Conservation (phyloP, 2,888 invertebrate species). For the Latheticus oryzae region DNA sequence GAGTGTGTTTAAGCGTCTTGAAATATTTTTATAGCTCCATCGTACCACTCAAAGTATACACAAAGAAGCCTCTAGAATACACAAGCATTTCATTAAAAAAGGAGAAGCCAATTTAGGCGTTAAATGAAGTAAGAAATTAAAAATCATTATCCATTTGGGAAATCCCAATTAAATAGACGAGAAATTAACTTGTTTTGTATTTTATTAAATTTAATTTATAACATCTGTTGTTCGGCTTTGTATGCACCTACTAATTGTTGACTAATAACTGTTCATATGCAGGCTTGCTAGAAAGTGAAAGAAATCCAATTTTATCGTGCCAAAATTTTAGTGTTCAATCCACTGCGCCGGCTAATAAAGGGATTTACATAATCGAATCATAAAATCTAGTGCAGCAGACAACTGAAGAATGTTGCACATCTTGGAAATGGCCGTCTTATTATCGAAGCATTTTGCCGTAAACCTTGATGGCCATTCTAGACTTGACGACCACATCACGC, state of each 20-base stretch:
- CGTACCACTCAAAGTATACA: not conserved
- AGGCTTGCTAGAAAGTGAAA: conserved; percentile 7
- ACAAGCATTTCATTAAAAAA: conserved; percentile 12
- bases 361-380: conserved; percentile 13
- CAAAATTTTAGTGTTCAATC: conserved; percentile 3
- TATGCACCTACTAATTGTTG: too few species aligned
- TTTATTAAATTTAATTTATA: conserved; percentile 15
- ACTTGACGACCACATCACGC: conserved; percentile 30
- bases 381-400: too few species aligned
- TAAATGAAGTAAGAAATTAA: conserved; percentile 28
- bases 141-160: conserved; percentile 27
- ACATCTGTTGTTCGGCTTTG: too few species aligned
- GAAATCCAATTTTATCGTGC: conserved; percentile 10
- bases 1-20: conserved; percentile 8
- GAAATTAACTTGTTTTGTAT: conserved; percentile 16
- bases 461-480: conserved; percentile 9
- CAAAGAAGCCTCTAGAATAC: not conserved
- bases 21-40: conserved; percentile 10
- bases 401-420: not conserved
- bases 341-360: not conserved
- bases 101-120: conserved; percentile 18
- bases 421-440: conserved; percentile 23
- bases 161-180: conserved; percentile 7
- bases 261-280: too few species aligned
- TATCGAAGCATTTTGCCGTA: conserved; percentile 11